Evolutionary conservation across 2,113 vertebrate species (phyloP), one percentile per base, ranked within the genome.

Genomic region (Balaenoptera acutorostrata): DNA sequence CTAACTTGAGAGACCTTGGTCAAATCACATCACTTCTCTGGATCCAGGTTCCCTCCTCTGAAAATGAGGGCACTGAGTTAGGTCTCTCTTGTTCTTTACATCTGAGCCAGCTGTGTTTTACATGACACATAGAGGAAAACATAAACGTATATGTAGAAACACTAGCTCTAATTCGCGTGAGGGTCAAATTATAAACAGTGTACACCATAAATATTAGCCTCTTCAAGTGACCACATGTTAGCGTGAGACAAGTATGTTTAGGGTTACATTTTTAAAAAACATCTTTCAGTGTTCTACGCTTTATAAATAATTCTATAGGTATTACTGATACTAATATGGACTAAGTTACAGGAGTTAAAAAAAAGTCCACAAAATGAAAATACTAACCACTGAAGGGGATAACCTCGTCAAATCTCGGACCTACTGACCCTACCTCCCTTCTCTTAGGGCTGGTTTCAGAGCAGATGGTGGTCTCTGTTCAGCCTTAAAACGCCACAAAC

Each of bases 11-110:
- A 95, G 59, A 72, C 75, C 66, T 21, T 84, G 44, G 86, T 15
- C 66, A 91, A 78, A 82, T 91, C 77, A 33, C 11, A 20, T 23
- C 36, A 49, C 21, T 90, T 25, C 31, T 44, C 18, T 78, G 80
- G 39, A 68, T 72, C 31, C 6, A 2, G 6, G 33, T 52, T 92
- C 71, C 55, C 31, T 78, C 27, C 23, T 49, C n/a, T 82, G 81
- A 82, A 94, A 96, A 93, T 6, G 89, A 94, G 82, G 68, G 78
- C 75, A 52, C 59, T 85, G 44, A 84, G 81, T 94, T 95, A 80
- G 63, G 46, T 86, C 31, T 96, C 85, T 82, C 52, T 55, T 10
- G 57, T 71, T 94, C 44, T 86, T 87, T 74, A 18, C 25, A 17
- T 36, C 18, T 4, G 33, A 86, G 36, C 5, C 59, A 84, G 44